Evolutionary conservation across 2,888 invertebrate genomes (phyloP), one percentile per base, ranked within the genome.

Genomic region (Notodonta dromedarius): DNA sequence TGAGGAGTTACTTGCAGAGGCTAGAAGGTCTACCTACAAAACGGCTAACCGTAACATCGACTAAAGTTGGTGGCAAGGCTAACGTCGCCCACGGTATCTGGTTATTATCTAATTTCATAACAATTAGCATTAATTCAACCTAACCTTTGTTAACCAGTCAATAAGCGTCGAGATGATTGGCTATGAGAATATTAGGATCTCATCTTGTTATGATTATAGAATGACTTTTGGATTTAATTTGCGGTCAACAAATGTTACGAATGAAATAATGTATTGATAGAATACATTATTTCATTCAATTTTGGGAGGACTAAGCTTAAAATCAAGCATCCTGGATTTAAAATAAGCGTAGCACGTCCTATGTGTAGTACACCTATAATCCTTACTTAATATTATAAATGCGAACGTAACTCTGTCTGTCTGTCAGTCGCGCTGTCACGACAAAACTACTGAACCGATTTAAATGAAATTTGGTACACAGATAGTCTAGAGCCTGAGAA

Each of bases 51-150:
- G 69, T 75, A 70, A 72, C 70, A 77, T 77, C 66, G 71, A 69
- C 57, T 67, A 57, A 54, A 63, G 63, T 62, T 70, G 66, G 65
- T 66, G 85, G 82, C 88, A 89, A 88, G 89, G 88, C 74, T 82
- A 77, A 70, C 65, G 73, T 79, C 84, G 82, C 83, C 85, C 80
- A 87, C 83, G 66, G 63, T 69, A 72, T 60, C 71, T 74, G 74
- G 76, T 80, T 75, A 83, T 80, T 83, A 81, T 75, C 79, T 79
- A 82, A 87, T 89, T 88, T 85, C 80, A 87, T 80, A 82, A 79
- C 80, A 83, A 84, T 88, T 84, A 82, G 77, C 76, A 78, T 81
- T 77, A 80, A 84, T 85, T 82, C 69, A 65, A 60, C 66, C 61
- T 71, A 76, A 71, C 76, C 77, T 82, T 78, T 75, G 79, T 76